Evolutionary conservation across 2,113 vertebrate species (phyloP).

Genomic region (Calypte anna): DNA sequence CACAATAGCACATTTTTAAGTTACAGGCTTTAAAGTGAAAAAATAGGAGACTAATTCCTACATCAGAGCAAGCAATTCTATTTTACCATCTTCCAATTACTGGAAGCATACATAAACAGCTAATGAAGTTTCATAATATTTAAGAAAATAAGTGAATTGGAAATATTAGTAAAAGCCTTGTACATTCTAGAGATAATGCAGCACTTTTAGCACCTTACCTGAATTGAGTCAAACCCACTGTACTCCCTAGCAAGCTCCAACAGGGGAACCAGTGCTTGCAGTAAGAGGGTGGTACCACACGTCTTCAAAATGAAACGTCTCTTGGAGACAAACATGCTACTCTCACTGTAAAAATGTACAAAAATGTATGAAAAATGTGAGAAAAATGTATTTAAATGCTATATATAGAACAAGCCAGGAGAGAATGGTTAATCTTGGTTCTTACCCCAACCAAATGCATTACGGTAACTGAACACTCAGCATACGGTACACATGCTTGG

Average conservation of each 20-base stretch:
- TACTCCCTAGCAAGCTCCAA: conserved; percentile 98
- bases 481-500: neutral
- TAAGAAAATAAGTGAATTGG: neutral
- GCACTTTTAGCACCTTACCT: conserved; percentile 77
- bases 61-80: neutral
- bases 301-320: conserved; percentile 99
- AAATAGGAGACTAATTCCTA: neutral
- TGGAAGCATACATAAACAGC: neutral
- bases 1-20: neutral
- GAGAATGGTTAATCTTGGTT: neutral
- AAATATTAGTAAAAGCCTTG: neutral
- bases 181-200: neutral
- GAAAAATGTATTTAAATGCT: neutral
- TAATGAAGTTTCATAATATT: neutral
- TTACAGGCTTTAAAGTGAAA: neutral
- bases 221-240: conserved; percentile 96
- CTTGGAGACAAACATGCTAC: conserved; percentile 99
- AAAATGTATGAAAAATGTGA: neutral
- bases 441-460: neutral
- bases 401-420: neutral
- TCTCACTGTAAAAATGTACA: conserved; percentile 86
- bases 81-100: neutral
- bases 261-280: conserved; percentile 99
- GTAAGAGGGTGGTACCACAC: conserved; percentile 99
- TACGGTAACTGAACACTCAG: neutral